These are phyloP conservation scores for Drosophila colorata DNA, from an alignment of 2,888 invertebrate species.

Conservation along the genomic window DNA sequence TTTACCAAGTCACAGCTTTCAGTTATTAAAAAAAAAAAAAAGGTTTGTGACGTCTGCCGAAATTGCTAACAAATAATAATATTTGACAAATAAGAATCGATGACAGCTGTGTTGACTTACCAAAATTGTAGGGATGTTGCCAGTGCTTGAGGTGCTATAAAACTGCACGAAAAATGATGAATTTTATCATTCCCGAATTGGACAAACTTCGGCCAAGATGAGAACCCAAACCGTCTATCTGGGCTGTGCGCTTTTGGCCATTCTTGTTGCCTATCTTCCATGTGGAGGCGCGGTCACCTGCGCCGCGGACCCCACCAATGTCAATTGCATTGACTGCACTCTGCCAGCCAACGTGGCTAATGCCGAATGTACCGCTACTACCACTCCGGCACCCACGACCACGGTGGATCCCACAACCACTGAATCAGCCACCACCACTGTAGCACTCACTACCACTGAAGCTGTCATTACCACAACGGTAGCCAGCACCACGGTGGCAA, in stretches of 20 bases:
- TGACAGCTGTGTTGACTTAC: slow-evolving; percentile 22
- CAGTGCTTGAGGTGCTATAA: slow-evolving; percentile 7
- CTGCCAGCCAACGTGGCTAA: background rate
- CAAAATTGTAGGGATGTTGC: too few species aligned
- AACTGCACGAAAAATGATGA: background rate
- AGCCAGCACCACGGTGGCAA: background rate
- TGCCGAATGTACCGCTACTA: background rate
- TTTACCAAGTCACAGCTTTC: background rate
- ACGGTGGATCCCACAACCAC: background rate
- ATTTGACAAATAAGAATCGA: slow-evolving; percentile 1
- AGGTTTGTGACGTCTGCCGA: slow-evolving; percentile 9
- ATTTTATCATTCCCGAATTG: slow-evolving; percentile 5
- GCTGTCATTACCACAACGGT: background rate
- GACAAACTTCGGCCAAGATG: slow-evolving; percentile 12
- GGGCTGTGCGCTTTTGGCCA: slow-evolving; percentile 30
- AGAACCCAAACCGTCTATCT: slow-evolving; percentile 1
- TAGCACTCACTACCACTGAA: background rate
- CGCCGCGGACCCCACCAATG: background rate
- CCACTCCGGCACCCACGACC: background rate
- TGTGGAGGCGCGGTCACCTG: slow-evolving; percentile 23
- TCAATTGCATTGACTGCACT: slow-evolving; percentile 18
- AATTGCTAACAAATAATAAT: background rate
- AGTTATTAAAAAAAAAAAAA: background rate
- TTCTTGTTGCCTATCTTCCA: slow-evolving; percentile 17
- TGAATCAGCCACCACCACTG: too few species aligned